A percentile compares a stretch with the other conserved stretches of the same genome.
phyloP scores from a whole-genome alignment of 2,113 vertebrate species.

The Melanotaenia duboulayi region DNA sequence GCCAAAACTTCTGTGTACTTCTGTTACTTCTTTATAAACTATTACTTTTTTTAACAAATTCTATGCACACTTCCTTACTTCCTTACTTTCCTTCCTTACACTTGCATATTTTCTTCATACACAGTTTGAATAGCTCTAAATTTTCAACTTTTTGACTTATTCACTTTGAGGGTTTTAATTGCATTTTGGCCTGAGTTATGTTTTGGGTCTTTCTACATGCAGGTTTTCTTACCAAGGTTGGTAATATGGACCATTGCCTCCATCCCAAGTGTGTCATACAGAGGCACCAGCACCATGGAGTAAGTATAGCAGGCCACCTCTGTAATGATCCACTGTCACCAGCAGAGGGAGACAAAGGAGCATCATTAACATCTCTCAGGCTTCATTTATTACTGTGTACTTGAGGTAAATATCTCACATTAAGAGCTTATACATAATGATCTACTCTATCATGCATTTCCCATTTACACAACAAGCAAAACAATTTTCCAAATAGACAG shows the following conservation, averaged over 20 bases:
- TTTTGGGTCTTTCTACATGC: not conserved
- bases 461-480: conserved; percentile 25
- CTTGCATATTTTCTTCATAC: too few species aligned
- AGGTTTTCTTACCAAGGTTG: conserved; percentile 75
- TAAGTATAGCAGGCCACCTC: conserved; percentile 85
- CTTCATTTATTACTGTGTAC: not conserved
- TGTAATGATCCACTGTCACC: conserved; percentile 83
- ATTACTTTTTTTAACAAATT: too few species aligned
- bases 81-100: too few species aligned
- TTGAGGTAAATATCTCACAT: not conserved
- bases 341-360: conserved; percentile 81
- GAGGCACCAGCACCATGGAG: conserved; percentile 85
- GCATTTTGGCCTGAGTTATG: not conserved
- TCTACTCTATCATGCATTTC: conserved; percentile 8
- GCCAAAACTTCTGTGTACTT: too few species aligned
- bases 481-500: not conserved
- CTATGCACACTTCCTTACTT: too few species aligned
- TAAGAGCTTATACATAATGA: not conserved
- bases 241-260: conserved; percentile 86
- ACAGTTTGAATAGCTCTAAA: too few species aligned
- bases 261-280: conserved; percentile 83
- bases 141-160: too few species aligned
- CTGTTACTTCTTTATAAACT: too few species aligned
- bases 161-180: not conserved
- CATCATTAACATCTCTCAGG: conserved; percentile 23